phyloP scores from a whole-genome alignment of 2,113 vertebrate species.

The Apeltes quadracus region DNA sequence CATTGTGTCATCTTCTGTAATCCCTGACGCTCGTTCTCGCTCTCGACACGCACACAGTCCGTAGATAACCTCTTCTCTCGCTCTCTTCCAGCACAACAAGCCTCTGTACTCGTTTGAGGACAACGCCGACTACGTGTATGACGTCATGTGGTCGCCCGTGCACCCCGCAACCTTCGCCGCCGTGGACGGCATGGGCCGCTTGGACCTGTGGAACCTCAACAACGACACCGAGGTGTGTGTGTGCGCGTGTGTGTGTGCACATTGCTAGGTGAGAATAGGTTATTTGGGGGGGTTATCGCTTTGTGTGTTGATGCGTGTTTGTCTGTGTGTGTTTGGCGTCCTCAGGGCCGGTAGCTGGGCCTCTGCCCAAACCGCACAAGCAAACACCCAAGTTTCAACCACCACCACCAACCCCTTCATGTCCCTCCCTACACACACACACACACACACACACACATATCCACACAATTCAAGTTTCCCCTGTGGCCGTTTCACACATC shows the following conservation, averaged over 20 bases:
- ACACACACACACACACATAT: constrained; percentile 8
- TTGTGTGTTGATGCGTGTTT: constrained; percentile 39
- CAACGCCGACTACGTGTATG: constrained; percentile 97
- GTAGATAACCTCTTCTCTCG: constrained; percentile 59
- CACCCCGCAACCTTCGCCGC: constrained; percentile 94
- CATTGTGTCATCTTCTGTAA: constrained; percentile 58
- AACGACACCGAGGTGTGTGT: constrained; percentile 92
- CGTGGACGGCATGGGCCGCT: constrained; percentile 95
- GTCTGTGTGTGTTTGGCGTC: constrained; percentile 48
- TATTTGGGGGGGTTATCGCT: constrained; percentile 41
- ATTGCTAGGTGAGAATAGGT: constrained; percentile 13
- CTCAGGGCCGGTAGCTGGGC: constrained; percentile 60
- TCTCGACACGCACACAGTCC: constrained; percentile 6
- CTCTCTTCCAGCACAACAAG: constrained; percentile 92
- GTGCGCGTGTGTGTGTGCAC: constrained; percentile 4
- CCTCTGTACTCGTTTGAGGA: constrained; percentile 99
- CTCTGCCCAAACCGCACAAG: constrained; percentile 64
- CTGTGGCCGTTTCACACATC: constrained; percentile 75
- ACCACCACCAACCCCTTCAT: constrained; percentile 32
- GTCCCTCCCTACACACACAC: constrained; percentile 39
- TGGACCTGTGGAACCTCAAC: constrained; percentile 98
- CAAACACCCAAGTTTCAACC: constrained; percentile 53
- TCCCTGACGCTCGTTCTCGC: constrained; percentile 38
- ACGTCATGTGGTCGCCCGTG: constrained; percentile 97
- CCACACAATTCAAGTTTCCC: constrained; percentile 54